phyloP scores from a whole-genome alignment of 1,140 invertebrate genomes.

The Centruroides vittatus region DNA sequence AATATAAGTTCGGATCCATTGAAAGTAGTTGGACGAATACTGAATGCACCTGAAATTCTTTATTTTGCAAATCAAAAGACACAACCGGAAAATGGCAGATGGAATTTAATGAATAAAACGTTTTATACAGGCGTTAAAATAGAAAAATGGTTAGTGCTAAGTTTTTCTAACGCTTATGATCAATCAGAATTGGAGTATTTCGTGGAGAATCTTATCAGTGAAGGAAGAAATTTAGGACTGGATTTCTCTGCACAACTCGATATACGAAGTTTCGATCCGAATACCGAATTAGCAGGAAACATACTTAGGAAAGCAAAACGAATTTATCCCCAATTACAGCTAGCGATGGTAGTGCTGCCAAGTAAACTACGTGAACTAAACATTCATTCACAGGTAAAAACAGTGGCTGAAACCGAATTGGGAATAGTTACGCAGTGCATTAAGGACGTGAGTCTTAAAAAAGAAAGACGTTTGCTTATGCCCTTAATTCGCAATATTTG shows the following conservation, averaged over 20 bases:
- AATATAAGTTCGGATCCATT: neutral
- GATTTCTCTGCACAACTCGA: too few species aligned
- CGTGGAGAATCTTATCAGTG: too few species aligned
- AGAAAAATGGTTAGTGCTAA: constrained; percentile 6
- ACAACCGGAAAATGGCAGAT: constrained; percentile 4
- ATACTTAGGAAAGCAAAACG: too few species aligned
- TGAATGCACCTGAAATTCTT: neutral
- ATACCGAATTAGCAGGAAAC: too few species aligned
- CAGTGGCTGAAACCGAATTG: constrained; percentile 50
- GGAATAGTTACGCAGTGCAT: constrained; percentile 72
- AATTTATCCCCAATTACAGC: too few species aligned
- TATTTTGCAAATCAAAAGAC: neutral
- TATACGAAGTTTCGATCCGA: too few species aligned
- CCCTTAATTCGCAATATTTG: too few species aligned
- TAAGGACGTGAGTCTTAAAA: constrained; percentile 40
- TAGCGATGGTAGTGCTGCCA: too few species aligned
- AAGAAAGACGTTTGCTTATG: constrained; percentile 20
- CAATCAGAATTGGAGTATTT: too few species aligned
- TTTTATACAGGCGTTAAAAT: neutral
- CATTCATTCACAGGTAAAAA: constrained; percentile 40
- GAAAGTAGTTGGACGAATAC: neutral
- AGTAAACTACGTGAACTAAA: too few species aligned
- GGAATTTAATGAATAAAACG: constrained; percentile 2
- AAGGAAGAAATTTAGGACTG: too few species aligned
- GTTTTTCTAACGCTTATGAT: neutral